Base-by-base conservation (phyloP, 1,140 invertebrate species). In the Aradophagus sp. region DNA sequence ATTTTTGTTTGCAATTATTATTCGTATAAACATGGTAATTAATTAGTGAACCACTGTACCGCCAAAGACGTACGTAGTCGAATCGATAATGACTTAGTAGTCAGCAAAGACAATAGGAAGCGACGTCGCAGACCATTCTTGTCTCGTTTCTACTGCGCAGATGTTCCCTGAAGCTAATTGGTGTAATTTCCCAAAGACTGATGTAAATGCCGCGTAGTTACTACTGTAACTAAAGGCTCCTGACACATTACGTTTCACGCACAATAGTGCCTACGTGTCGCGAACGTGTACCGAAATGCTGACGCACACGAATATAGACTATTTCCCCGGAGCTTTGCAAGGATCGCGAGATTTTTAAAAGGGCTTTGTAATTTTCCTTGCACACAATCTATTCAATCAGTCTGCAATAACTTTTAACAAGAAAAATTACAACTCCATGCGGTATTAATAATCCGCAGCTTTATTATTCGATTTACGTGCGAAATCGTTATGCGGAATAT, bases 181-280 rank as follows among this genome's bases (percentile, higher is more conserved):
- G 74, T 73, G 56, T 73, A 75, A 75, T 75, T 75, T 75, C 69
- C 69, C 56, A 48, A 47, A 68, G 59, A 66, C 59, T 42, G 35
- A 59, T 73, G 70, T 75, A 75, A 73, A 73, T 61, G 69, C 65
- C 55, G 41, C 55, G 55, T 67, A 52, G 70, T 73, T 72, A 73
- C 55, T 62, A 11, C 45, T 58, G 63, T 66, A 62, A 62, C 61
- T 71, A 53, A 70, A 62, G 45, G 42, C 36, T 52, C 35, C 55
- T 68, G 50, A 41, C 50, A 44, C 62, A 71, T 53, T 71, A 41
- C 47, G 48, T 53, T 36, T 26, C 39, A 69, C 59, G 71, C 71
- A 73, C 65, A 68, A 73, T 73, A 68, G 63, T 68, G 53, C 50
- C 52, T 53, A 65, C 63, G 26, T 69, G 65, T 65, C 55, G 48